Evolutionary conservation across 1,140 invertebrate species (phyloP).

Genomic region (Chionoecetes opilio): DNA sequence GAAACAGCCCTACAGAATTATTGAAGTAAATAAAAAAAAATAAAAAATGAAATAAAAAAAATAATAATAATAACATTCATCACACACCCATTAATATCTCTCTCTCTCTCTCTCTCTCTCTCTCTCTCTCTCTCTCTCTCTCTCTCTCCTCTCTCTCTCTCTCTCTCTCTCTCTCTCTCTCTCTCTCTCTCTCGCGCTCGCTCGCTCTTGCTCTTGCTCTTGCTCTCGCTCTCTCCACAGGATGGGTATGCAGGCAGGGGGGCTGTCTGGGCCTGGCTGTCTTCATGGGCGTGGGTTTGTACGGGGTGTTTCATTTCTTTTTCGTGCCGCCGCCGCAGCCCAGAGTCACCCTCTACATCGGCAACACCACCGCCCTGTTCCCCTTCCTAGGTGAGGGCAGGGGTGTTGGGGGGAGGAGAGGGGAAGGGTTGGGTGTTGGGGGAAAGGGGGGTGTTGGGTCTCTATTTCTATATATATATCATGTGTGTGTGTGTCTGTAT

Average conservation of each 20-base stretch:
- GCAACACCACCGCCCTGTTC: constrained; percentile 33
- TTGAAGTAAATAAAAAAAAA: neutral
- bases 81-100: too few relatives aligned
- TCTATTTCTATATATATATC: neutral
- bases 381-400: constrained; percentile 54
- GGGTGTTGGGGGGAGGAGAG: neutral
- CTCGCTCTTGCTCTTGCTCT: too few relatives aligned
- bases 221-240: neutral
- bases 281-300: constrained; percentile 58
- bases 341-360: constrained; percentile 38
- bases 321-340: constrained; percentile 22
- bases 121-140: too few relatives aligned
- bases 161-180: too few relatives aligned
- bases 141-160: too few relatives aligned
- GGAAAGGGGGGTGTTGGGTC: too few relatives aligned
- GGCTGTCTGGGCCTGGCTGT: neutral
- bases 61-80: neutral
- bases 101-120: too few relatives aligned
- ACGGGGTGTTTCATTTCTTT: constrained; percentile 62
- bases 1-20: too few relatives aligned
- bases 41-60: neutral
- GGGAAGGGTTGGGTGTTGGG: neutral
- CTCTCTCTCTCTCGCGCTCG: too few relatives aligned
- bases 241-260: constrained; percentile 27
- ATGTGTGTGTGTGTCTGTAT: neutral